Conservation (phyloP, 2,797 vertebrate species). For the Syndactyla subalaris region DNA sequence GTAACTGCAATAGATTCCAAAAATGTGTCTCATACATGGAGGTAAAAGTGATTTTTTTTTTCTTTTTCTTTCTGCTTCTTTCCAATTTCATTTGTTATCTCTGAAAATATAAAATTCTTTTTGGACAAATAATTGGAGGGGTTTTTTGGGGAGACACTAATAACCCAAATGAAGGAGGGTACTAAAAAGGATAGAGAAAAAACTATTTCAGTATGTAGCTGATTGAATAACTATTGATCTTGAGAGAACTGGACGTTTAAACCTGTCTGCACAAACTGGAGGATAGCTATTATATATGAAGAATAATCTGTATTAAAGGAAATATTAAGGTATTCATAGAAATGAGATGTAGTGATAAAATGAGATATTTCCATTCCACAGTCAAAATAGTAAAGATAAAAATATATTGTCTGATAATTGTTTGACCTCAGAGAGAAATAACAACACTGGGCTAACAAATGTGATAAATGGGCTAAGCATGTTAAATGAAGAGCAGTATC, state of each 20-base stretch:
- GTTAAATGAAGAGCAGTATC: not conserved
- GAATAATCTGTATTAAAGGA: not conserved
- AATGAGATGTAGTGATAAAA: not conserved
- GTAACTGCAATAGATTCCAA: not conserved
- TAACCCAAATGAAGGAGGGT: not conserved
- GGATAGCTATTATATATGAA: not conserved
- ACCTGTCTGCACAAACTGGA: not conserved
- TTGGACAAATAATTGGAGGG: not conserved
- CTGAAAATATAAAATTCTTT: not conserved
- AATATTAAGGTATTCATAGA: not conserved
- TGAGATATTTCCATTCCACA: not conserved
- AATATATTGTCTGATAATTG: not conserved
- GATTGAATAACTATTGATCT: not conserved
- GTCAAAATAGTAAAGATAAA: not conserved
- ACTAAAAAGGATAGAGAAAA: not conserved
- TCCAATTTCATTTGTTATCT: not conserved
- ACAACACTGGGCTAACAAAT: not conserved
- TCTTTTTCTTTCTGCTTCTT: not conserved
- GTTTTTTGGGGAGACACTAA: accelerated
- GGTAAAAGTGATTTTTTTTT: not conserved
- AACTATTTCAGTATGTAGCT: not conserved
- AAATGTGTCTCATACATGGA: not conserved
- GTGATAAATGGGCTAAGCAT: not conserved
- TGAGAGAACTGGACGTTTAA: not conserved
- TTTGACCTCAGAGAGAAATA: not conserved